Base-by-base conservation (phyloP, 2,797 vertebrate genomes). In the Sebastes nivosus region DNA sequence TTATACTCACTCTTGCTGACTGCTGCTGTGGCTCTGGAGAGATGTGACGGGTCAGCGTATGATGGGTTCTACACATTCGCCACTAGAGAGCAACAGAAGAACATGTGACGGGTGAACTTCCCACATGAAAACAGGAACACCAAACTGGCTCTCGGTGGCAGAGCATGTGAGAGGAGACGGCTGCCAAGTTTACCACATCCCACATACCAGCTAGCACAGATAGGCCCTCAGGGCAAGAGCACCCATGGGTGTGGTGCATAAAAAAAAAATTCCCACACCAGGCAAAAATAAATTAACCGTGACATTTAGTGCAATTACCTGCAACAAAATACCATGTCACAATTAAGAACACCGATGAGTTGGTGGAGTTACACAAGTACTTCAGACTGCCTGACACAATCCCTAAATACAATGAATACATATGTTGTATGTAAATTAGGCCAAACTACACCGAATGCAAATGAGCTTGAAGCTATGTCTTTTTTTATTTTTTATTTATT, bases 1-100 rank as follows among this genome's bases (percentile, higher is more conserved):
- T 67, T 50, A 27, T 79, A 52, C 27, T 29, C 16, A 5, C 6
- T 2, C 6, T 32, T 61, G 8, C 16, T 36, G 42, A n/a, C n/a
- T 69, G 10, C 30, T 63, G 42, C 29, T 66, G 12, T 59, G 55
- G 2, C 5, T 83, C 14, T 66, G 25, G n/a, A 2, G 68, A 22
- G 24, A 64, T n/a, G 29, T 46, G 66, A 13, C 14, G 20, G 3
- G n/a, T 7, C 13, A 1, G 9, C 12, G 18, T 55, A 22, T 11
- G 4, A 34, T 55, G 55, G 4, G 5, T 25, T 54, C 12, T 25
- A 2, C 50, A 22, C 14, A 22, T 59, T 76, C 63, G 34, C 88
- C 94, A 86, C 87, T 64, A 92, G 93, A 75, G 79, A 13, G 84
- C 77, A 46, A 10, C 27, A 4, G 12, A n/a, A 16, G 12, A 6